These are phyloP conservation scores for Falco concolor DNA, from an alignment of 2,797 vertebrate species.

Conservation along the genomic window DNA sequence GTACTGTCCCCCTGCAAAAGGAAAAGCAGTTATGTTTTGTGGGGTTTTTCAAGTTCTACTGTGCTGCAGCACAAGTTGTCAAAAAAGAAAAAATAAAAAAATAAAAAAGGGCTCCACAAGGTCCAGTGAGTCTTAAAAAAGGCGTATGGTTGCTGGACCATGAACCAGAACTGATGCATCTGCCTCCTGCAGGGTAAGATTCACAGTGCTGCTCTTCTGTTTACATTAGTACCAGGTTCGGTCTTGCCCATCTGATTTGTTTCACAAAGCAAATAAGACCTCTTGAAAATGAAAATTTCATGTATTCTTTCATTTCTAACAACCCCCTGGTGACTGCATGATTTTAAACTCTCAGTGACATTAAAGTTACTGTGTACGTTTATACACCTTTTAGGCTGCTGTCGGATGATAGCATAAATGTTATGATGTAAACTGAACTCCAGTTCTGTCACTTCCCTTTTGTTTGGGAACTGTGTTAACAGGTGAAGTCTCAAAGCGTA, in stretches of 20 bases:
- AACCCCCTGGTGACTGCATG: neutral
- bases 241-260: neutral
- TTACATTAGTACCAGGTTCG: neutral
- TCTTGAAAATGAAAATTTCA: neutral
- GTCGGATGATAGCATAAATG: neutral
- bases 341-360: neutral
- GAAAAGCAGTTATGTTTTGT: neutral
- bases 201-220: neutral
- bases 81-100: neutral
- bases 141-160: fast-evolving
- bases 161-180: neutral
- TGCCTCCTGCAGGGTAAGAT: neutral
- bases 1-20: conserved; percentile 83
- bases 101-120: neutral
- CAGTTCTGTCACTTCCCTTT: neutral
- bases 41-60: neutral
- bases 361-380: neutral
- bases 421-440: neutral
- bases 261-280: neutral
- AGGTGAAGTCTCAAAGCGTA: neutral
- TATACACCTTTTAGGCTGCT: neutral
- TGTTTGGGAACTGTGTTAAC: neutral
- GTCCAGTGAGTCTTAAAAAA: neutral
- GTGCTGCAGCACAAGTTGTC: neutral
- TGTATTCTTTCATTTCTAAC: neutral